Evolutionary conservation across 2,113 vertebrate genomes (phyloP).

Genomic region (Myxocyprinus asiaticus): DNA sequence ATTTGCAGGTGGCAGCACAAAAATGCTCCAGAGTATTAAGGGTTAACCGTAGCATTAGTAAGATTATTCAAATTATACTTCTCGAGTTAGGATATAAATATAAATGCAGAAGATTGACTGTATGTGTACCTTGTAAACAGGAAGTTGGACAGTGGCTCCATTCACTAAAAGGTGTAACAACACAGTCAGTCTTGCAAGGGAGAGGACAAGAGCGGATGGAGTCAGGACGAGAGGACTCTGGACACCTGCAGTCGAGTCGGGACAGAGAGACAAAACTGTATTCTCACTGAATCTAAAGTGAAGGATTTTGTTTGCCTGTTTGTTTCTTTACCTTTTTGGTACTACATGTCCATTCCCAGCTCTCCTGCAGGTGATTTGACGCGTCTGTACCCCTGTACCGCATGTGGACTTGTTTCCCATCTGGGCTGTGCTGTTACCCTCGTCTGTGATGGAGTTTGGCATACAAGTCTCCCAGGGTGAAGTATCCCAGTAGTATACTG

Average conservation of each 20-base stretch:
- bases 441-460: constrained; percentile 58
- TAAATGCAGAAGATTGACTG: background rate
- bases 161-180: constrained; percentile 83
- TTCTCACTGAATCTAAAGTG: background rate
- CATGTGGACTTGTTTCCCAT: constrained; percentile 63
- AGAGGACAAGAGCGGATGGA: constrained; percentile 71
- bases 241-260: constrained; percentile 71
- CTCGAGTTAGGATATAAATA: background rate
- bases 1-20: too few species aligned
- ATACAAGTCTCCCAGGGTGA: constrained; percentile 80
- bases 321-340: constrained; percentile 76
- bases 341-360: constrained; percentile 73
- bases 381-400: constrained; percentile 77
- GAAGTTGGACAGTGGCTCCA: constrained; percentile 79
- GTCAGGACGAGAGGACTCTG: constrained; percentile 76
- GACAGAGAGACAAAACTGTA: background rate
- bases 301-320: too few species aligned
- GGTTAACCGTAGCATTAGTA: too few species aligned
- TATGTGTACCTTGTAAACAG: constrained; percentile 75
- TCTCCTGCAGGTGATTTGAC: constrained; percentile 78
- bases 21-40: too few species aligned
- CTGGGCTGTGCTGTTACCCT: constrained; percentile 46
- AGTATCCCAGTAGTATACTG: constrained; percentile 78
- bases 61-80: too few species aligned
- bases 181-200: constrained; percentile 79